Conservation (phyloP, 2,888 invertebrate genomes). For the Drosophila antonietae region DNA sequence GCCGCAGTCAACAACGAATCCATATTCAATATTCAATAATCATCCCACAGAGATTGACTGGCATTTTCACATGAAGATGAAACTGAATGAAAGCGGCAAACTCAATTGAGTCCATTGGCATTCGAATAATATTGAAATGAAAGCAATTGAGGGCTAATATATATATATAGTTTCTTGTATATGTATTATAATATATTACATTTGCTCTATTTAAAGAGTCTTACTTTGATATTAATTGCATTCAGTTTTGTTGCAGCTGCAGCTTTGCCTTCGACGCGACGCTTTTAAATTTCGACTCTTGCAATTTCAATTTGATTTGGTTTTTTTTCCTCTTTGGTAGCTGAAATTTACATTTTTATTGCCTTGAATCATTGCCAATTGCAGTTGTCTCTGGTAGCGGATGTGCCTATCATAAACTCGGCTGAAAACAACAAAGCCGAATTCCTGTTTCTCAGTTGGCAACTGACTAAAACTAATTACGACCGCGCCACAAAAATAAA, state of each 20-base stretch:
- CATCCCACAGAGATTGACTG: conserved; percentile 52
- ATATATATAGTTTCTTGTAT: background rate
- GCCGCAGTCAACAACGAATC: conserved; percentile 24
- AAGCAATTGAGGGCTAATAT: background rate
- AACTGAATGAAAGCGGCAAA: conserved; percentile 2
- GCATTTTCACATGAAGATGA: conserved; percentile 11
- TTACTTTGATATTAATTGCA: background rate
- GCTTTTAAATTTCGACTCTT: background rate
- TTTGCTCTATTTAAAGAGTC: too few relatives aligned
- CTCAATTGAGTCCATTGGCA: conserved; percentile 7
- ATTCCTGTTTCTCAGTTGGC: conserved; percentile 52
- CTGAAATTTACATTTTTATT: conserved; percentile 27
- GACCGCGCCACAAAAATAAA: conserved; percentile 40
- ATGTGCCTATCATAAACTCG: conserved; percentile 66
- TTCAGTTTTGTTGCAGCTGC: background rate
- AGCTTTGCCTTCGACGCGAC: background rate
- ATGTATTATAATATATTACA: background rate
- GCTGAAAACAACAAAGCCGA: conserved; percentile 16
- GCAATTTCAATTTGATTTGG: background rate
- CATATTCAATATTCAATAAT: conserved; percentile 62
- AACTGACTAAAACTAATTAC: conserved; percentile 66
- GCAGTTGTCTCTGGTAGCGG: conserved; percentile 43
- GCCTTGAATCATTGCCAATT: conserved; percentile 61
- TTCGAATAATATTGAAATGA: background rate
- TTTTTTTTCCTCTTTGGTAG: background rate